phyloP scores from a whole-genome alignment of 2,113 vertebrate species.

The Neogobius melanostomus region DNA sequence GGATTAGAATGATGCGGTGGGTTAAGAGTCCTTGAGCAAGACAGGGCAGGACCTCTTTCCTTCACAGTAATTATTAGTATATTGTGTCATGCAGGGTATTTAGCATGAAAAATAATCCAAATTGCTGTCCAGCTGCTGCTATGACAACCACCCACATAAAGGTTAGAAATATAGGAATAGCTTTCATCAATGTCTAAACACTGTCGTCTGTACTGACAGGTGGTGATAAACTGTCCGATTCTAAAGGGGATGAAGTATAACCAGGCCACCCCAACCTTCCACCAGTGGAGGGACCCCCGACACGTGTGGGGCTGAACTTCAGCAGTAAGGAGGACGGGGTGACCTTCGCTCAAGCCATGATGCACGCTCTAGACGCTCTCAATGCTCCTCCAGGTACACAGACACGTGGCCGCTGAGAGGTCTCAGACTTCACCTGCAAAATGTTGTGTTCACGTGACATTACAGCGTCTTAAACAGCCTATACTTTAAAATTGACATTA shows the following conservation, averaged over 20 bases:
- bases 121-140: too few relatives aligned
- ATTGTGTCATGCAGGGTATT: too few relatives aligned
- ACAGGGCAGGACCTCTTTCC: too few relatives aligned
- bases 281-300: slow-evolving; percentile 83
- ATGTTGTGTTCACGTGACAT: too few relatives aligned
- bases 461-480: too few relatives aligned
- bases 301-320: slow-evolving; percentile 88
- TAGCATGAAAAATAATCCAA: too few relatives aligned
- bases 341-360: slow-evolving; percentile 71
- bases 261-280: slow-evolving; percentile 83
- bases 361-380: slow-evolving; percentile 55
- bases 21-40: background rate
- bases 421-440: too few relatives aligned
- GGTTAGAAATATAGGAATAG: too few relatives aligned
- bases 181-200: background rate
- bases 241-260: slow-evolving; percentile 84
- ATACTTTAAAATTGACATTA: too few relatives aligned
- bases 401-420: too few relatives aligned
- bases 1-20: background rate
- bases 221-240: slow-evolving; percentile 86
- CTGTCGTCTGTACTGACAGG: slow-evolving; percentile 54
- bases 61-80: too few relatives aligned
- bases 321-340: slow-evolving; percentile 79
- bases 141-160: too few relatives aligned
- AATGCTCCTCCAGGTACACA: slow-evolving; percentile 38